Evolutionary conservation across 2,888 invertebrate species (phyloP).

Genomic region (Deroplatys truncata): DNA sequence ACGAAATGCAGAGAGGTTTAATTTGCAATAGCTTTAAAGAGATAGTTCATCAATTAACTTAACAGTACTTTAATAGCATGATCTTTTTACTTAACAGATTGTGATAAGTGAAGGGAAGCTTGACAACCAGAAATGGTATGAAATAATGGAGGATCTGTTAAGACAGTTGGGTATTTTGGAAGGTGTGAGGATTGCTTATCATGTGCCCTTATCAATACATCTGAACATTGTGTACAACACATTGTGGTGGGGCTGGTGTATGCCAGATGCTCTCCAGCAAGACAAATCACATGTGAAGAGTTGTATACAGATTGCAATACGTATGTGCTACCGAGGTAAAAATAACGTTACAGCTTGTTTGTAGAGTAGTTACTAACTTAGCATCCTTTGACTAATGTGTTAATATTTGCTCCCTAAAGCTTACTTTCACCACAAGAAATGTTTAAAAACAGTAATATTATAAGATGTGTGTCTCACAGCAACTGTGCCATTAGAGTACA

Average conservation of each 20-base stretch:
- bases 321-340: not conserved
- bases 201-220: not conserved
- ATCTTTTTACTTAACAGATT: not conserved
- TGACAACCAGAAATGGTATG: not conserved
- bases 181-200: not conserved
- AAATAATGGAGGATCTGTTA: not conserved
- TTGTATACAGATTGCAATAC: not conserved
- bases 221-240: not conserved
- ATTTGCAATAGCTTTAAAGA: no score
- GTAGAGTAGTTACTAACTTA: no score
- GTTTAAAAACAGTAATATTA: no score
- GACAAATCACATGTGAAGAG: not conserved
- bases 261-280: not conserved
- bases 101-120: not conserved
- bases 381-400: no score
- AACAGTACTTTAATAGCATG: no score
- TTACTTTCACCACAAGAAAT: no score
- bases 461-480: no score
- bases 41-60: no score
- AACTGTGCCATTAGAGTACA: no score
- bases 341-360: no score
- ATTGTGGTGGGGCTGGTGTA: not conserved
- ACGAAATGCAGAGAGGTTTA: no score
- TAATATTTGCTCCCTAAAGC: no score
- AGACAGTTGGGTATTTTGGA: not conserved